Conservation (phyloP, 2,888 invertebrate species). For the Amphipoea oculea region DNA sequence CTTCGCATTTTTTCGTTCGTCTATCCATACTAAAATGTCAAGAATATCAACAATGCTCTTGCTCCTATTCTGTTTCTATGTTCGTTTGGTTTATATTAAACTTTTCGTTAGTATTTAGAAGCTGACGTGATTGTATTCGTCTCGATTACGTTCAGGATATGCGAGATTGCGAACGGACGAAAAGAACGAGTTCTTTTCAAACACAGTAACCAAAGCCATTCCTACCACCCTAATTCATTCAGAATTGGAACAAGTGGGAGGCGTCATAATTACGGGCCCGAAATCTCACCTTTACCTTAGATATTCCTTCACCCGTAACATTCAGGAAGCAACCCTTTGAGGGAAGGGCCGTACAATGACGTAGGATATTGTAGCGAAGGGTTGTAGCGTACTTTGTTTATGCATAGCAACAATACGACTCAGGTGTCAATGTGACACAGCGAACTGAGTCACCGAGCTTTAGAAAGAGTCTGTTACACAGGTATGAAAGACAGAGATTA, state of each 20-base stretch:
- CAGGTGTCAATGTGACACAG: constrained; percentile 16
- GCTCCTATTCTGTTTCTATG: neutral
- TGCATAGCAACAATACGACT: constrained; percentile 1
- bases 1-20: neutral
- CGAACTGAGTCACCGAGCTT: neutral
- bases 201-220: neutral
- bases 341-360: constrained; percentile 32
- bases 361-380: constrained; percentile 23
- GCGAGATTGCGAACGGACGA: neutral
- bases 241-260: constrained; percentile 13
- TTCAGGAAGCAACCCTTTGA: constrained; percentile 50
- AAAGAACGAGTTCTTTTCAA: constrained; percentile 2
- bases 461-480: no score
- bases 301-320: constrained; percentile 47
- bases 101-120: neutral
- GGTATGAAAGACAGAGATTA: neutral
- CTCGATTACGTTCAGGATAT: neutral
- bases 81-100: neutral
- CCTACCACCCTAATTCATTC: neutral
- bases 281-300: constrained; percentile 37
- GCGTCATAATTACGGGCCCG: constrained; percentile 26
- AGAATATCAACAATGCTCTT: neutral
- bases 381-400: constrained; percentile 30
- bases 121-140: neutral
- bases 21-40: neutral